phyloP scores from a whole-genome alignment of 2,888 invertebrate species.

The Gisinianus flammeolus region DNA sequence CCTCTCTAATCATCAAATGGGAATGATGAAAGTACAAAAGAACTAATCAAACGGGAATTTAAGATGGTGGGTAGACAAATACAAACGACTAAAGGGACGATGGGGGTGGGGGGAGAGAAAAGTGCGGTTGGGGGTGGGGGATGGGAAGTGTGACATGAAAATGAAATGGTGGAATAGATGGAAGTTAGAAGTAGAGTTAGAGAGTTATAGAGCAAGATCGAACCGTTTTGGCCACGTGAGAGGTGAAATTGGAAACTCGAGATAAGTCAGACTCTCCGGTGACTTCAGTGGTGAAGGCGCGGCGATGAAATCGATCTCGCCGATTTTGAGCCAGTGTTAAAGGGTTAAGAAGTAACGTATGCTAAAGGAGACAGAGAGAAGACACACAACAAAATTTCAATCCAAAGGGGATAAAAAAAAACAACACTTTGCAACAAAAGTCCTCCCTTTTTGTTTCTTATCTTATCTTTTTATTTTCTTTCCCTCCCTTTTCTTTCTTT shows the following conservation, averaged over 20 bases:
- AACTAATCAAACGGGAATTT: not conserved
- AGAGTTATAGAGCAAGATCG: conserved; percentile 43
- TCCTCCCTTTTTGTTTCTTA: no score
- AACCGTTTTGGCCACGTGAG: conserved; percentile 59
- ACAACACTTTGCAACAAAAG: no score
- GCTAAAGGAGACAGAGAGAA: conserved; percentile 44
- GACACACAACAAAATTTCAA: conserved; percentile 18
- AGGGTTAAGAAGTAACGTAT: conserved; percentile 83
- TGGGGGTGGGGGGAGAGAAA: not conserved
- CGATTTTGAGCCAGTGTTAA: conserved; percentile 83
- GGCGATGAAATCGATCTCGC: conserved; percentile 76
- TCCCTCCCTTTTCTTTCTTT: no score
- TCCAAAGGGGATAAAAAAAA: not conserved
- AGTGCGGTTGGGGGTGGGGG: not conserved
- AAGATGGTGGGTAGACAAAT: not conserved
- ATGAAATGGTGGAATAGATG: not conserved
- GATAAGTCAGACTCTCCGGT: conserved; percentile 57
- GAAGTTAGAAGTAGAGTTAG: conserved; percentile 6
- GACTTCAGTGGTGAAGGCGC: conserved; percentile 73
- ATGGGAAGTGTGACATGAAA: not conserved
- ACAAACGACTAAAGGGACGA: not conserved
- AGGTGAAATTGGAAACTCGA: conserved; percentile 58
- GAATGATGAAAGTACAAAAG: no score
- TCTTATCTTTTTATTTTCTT: no score
- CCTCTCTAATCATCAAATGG: no score